A percentile compares a stretch with the other conserved stretches of the same genome.
These are phyloP conservation scores for Scaptomyza reducta DNA, from an alignment of 2,888 invertebrate genomes.

Conservation along the genomic window DNA sequence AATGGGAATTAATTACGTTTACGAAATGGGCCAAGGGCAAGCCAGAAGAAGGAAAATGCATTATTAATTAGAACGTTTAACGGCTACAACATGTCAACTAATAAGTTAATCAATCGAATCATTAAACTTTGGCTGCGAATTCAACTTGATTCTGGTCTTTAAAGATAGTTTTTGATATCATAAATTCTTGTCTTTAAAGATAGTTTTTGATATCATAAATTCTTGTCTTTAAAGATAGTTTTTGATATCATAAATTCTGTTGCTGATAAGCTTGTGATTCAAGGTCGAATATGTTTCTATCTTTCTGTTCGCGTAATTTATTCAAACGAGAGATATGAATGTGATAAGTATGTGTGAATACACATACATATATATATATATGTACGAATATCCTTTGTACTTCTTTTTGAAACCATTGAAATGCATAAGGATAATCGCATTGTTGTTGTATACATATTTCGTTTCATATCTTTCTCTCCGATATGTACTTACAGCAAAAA, in stretches of 20 bases:
- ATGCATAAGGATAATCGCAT: slow-evolving; percentile 50
- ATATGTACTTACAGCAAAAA: slow-evolving; percentile 64
- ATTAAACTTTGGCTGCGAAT: not conserved
- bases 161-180: too few species aligned
- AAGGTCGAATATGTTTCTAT: slow-evolving; percentile 11
- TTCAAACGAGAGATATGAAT: slow-evolving; percentile 8
- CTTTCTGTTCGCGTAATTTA: slow-evolving; percentile 7
- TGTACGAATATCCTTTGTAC: slow-evolving; percentile 14
- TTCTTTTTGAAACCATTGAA: slow-evolving; percentile 56
- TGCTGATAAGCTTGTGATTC: slow-evolving; percentile 1
- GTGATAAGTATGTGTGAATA: not conserved
- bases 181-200: not conserved
- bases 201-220: too few species aligned
- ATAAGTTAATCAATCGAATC: not conserved
- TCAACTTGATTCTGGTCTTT: not conserved
- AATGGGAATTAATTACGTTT: not conserved
- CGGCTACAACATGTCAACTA: not conserved
- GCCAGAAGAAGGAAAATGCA: not conserved
- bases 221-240: not conserved
- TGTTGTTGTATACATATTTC: slow-evolving; percentile 59
- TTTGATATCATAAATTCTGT: too few species aligned
- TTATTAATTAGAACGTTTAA: not conserved
- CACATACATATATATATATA: slow-evolving; percentile 18
- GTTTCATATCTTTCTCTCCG: not conserved
- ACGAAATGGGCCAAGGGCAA: not conserved